Evolutionary conservation across 2,888 invertebrate species (phyloP), one percentile per base, ranked within the genome.

Genomic region (Pseudococcus jackbeardsleyi): DNA sequence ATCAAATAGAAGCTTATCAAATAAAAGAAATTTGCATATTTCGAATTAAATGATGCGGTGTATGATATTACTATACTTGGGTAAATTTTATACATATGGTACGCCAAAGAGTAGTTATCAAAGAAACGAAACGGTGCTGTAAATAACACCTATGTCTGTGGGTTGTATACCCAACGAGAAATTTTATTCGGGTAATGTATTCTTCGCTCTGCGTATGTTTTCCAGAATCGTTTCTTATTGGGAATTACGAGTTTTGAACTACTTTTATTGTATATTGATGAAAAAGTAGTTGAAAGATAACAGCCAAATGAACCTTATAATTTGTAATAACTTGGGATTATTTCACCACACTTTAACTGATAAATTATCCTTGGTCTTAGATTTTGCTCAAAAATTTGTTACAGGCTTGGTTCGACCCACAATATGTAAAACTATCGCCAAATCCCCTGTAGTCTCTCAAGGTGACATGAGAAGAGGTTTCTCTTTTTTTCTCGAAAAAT

Each of bases 11-110:
- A 72, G 26, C 68, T 33, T n/a, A 72, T 72, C 33, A 15, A 72
- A 72, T 72, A 33, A 33, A 72, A 72, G 11, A 59, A 72, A 72
- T 72, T 33, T 33, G 15, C 68, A 33, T 72, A 72, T 59, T 59
- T 59, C 19, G 19, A 59, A 59, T 59, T 59, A 59, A 59, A 59
- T 59, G 59, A 11, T 19, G n/a, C 59, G 59, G 59, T 19, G 19
- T 59, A 59, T 59, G 59, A 59, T 59, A 59, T 33, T 33, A 5
- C 59, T 7, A 4, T 59, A 3, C 19, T 6, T 59, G n/a, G 59
- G 19, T 59, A 59, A 59, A 59, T 59, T 59, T 59, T 59, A 59
- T 59, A 19, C 7, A 6, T 3, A n/a, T n/a, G n/a, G n/a, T n/a
- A 33, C 26, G 26, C 26, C 26, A 59, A 59, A n/a, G 59, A n/a